Evolutionary conservation across 2,888 invertebrate genomes (phyloP), one percentile per base, ranked within the genome.

Genomic region (Hedya salicella): DNA sequence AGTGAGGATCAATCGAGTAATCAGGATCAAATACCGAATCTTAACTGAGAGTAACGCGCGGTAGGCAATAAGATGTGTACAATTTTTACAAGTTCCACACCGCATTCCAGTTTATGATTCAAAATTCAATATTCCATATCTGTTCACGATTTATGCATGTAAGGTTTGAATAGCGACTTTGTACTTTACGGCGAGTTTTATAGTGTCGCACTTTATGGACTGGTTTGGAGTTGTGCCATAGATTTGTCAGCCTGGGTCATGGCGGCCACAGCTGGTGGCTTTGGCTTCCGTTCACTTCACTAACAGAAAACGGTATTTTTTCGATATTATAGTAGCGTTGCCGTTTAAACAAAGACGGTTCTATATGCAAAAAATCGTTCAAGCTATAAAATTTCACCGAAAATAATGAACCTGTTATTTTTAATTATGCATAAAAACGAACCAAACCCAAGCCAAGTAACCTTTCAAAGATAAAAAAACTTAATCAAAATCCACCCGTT

Each of bases 91-190:
- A 68, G 64, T 68, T 60, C 49, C 68, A 46, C 44, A 48, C 63
- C 57, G 64, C 54, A 61, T 46, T 53, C 19, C 21, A 54, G 53
- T 64, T 68, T 64, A 64, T 68, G 68, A 67, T 49, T 54, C 62
- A 32, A 52, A 67, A 67, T 67, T 67, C 63, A 67, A 68, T 61
- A 66, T 68, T 64, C 64, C 48, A 60, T 64, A 64, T 68, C 68
- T 64, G 52, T 57, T 59, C 49, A 36, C 53, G 64, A 68, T 64
- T 68, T 68, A 68, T 64, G 67, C 44, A 54, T 56, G 53, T 42
- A 16, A 46, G 39, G 19, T 60, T 53, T 54, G 32, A 54, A 66
- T 49, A 48, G 53, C 19, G 66, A 66, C 66, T 66, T 66, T 61
- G 61, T 66, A 66, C 60, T 66, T 66, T 66, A 61, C 39, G 52